phyloP scores from a whole-genome alignment of 2,888 invertebrate species.

The Drosophila ochracea region DNA sequence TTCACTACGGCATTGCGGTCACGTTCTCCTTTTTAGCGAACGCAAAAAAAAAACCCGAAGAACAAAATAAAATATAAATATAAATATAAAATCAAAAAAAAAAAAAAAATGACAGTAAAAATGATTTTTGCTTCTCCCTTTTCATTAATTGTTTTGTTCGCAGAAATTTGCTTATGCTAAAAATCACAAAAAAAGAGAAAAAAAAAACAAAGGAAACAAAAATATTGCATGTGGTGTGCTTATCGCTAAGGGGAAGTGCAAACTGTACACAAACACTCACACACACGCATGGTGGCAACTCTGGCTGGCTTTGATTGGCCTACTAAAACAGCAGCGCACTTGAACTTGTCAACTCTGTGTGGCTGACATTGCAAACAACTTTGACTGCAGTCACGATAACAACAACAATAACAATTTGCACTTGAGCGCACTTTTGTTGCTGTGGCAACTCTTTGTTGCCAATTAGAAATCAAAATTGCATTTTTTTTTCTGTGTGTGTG shows the following conservation, averaged over 20 bases:
- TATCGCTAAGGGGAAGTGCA: slow-evolving; percentile 58
- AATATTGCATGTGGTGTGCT: slow-evolving; percentile 36
- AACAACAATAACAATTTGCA: slow-evolving; percentile 39
- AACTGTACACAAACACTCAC: slow-evolving; percentile 39
- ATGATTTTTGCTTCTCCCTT: slow-evolving; percentile 52
- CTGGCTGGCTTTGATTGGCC: slow-evolving; percentile 23
- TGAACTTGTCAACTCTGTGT: slow-evolving; percentile 74
- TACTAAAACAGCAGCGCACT: slow-evolving; percentile 52
- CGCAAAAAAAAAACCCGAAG: background rate
- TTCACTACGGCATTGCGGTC: slow-evolving; percentile 74
- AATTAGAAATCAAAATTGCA: slow-evolving; percentile 71
- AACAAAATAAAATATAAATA: slow-evolving; percentile 1
- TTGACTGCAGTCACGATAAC: slow-evolving; percentile 52
- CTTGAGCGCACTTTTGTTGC: slow-evolving; percentile 21
- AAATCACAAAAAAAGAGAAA: slow-evolving; percentile 23
- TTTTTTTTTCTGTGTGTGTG: background rate
- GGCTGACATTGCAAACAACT: slow-evolving; percentile 67
- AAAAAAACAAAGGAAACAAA: slow-evolving; percentile 31
- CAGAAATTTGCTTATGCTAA: slow-evolving; percentile 71
- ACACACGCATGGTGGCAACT: slow-evolving; percentile 34
- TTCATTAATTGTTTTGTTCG: slow-evolving; percentile 71
- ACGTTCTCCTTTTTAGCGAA: slow-evolving; percentile 69
- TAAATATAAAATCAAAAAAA: background rate
- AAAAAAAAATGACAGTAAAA: slow-evolving; percentile 11
- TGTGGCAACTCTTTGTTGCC: slow-evolving; percentile 54